A percentile compares a stretch with the other conserved stretches of the same genome.
Evolutionary conservation across 2,797 vertebrate genomes (phyloP).

Genomic region (Lophotriccus pileatus): DNA sequence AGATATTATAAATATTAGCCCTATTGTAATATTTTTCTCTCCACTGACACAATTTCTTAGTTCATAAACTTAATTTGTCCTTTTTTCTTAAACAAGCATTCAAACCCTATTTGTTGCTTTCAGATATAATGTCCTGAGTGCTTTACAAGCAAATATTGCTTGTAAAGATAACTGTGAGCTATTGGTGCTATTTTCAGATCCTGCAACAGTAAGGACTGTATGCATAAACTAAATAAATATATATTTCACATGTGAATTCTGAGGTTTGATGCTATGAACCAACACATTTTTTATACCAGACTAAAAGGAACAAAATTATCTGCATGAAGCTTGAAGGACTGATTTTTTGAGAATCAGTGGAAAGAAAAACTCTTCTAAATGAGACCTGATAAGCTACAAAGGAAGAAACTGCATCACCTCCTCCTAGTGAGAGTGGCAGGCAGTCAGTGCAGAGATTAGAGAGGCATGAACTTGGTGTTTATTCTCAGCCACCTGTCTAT

Average conservation of each 20-base stretch:
- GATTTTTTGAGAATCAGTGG: neutral
- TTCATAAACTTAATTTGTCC: neutral
- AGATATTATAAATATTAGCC: neutral
- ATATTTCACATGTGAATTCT: neutral
- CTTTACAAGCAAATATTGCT: neutral
- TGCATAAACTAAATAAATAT: neutral
- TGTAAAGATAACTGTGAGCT: neutral
- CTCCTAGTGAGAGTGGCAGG: neutral
- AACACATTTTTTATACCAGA: neutral
- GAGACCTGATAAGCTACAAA: neutral
- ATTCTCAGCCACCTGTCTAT: neutral
- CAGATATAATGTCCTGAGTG: neutral
- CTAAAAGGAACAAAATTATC: neutral
- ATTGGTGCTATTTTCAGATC: neutral
- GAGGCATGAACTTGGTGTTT: neutral
- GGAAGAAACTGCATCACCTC: neutral
- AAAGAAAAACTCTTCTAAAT: neutral
- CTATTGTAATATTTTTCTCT: neutral
- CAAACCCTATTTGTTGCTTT: neutral
- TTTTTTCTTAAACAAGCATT: neutral
- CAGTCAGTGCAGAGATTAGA: neutral
- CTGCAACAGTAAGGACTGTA: neutral
- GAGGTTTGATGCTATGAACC: neutral
- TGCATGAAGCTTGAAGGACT: neutral
- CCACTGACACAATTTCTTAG: neutral